Evolutionary conservation across 2,888 invertebrate genomes (phyloP).

Genomic region (Synanthedon tipuliformis): DNA sequence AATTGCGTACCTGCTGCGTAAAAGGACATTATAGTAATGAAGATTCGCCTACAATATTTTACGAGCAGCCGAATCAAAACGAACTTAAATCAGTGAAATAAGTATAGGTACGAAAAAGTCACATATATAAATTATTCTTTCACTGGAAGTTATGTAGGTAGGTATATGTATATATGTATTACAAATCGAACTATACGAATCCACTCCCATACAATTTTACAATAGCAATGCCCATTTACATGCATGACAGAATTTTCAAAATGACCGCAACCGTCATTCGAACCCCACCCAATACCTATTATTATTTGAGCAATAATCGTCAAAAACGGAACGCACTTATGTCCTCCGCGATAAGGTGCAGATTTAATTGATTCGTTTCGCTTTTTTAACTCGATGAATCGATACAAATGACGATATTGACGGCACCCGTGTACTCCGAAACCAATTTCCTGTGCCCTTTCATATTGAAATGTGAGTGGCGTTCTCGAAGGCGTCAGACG

Average conservation of each 20-base stretch:
- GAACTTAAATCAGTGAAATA: no score
- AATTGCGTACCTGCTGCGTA: no score
- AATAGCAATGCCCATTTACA: not conserved
- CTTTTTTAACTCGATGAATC: constrained; percentile 24
- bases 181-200: not conserved
- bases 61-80: no score
- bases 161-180: no score
- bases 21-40: no score
- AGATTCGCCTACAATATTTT: no score
- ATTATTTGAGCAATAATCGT: not conserved
- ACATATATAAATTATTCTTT: no score
- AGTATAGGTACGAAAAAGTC: no score
- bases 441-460: constrained; percentile 65
- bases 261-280: not conserved
- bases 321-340: not conserved
- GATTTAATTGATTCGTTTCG: constrained; percentile 1
- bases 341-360: not conserved
- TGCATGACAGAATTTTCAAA: constrained; percentile 1
- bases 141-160: no score
- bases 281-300: not conserved
- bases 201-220: not conserved
- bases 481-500: constrained; percentile 20
- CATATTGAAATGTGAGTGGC: constrained; percentile 62
- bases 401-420: constrained; percentile 57
- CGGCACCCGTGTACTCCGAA: constrained; percentile 48